phyloP scores from a whole-genome alignment of 2,113 vertebrate genomes.

The Trochalopteron elliotii region DNA sequence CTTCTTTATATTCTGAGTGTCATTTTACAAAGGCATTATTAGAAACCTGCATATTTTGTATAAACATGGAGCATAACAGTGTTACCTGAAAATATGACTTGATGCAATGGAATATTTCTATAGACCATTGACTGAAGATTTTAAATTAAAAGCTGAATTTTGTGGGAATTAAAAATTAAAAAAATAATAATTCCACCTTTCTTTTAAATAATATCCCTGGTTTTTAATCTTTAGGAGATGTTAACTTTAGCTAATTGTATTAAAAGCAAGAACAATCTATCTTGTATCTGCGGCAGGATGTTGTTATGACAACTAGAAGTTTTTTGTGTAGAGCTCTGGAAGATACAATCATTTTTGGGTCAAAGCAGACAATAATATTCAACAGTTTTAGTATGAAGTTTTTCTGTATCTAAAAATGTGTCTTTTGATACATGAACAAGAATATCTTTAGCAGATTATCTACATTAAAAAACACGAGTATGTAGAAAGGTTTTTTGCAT shows the following conservation, averaged over 20 bases:
- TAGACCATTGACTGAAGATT: neutral
- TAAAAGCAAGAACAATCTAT: conserved; percentile 11
- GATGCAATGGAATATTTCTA: neutral
- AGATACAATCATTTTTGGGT: neutral
- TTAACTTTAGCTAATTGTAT: neutral
- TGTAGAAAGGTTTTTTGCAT: neutral
- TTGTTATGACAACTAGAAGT: conserved; percentile 75
- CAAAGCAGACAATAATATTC: neutral
- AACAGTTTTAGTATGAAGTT: neutral
- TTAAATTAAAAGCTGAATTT: neutral
- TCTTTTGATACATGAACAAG: neutral
- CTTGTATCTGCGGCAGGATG: conserved; percentile 23
- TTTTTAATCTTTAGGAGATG: neutral
- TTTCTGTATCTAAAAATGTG: neutral
- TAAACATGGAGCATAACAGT: neutral
- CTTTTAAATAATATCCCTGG: neutral
- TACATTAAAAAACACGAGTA: neutral
- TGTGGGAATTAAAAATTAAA: neutral
- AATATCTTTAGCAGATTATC: neutral
- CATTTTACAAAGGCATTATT: neutral
- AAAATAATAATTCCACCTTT: neutral
- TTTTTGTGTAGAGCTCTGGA: conserved; percentile 31
- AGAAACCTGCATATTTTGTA: neutral
- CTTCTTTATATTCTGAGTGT: neutral
- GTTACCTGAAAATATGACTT: neutral